Evolutionary conservation across 53 echinoderm and acorn worm genomes (phyloP).

Genomic region (Holothuria leucospilota): DNA sequence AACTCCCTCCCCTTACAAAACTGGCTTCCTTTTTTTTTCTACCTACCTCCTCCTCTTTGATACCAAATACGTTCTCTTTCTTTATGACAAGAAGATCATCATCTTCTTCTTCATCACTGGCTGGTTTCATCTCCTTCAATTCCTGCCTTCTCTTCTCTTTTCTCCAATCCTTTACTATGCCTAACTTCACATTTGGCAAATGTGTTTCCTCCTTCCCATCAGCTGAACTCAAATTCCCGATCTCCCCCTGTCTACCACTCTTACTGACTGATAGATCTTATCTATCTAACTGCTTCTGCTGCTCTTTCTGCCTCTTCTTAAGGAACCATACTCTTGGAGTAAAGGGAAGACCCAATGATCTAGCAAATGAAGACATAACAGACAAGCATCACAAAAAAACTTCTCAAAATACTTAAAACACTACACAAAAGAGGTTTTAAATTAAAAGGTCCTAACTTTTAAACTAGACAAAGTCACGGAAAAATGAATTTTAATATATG

Average conservation of each 20-base stretch:
- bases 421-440: too few relatives aligned
- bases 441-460: too few relatives aligned
- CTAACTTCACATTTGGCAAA: neutral
- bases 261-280: too few relatives aligned
- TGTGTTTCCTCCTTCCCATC: neutral
- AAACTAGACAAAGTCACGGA: too few relatives aligned
- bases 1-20: too few relatives aligned
- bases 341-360: constrained; percentile 38
- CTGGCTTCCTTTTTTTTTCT: neutral
- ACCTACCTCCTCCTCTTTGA: neutral
- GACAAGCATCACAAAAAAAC: too few relatives aligned
- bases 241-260: too few relatives aligned
- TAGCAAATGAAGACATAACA: neutral
- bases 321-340: constrained; percentile 33
- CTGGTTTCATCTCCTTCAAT: constrained; percentile 36
- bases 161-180: neutral
- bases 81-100: constrained; percentile 14
- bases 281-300: neutral
- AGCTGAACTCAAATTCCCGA: too few relatives aligned
- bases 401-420: too few relatives aligned
- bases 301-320: constrained; percentile 19
- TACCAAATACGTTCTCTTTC: constrained; percentile 22
- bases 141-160: constrained; percentile 29
- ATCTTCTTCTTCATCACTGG: constrained; percentile 9
- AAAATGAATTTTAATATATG: too few relatives aligned